phyloP scores from a whole-genome alignment of 2,113 vertebrate genomes.

The Protobothrops mucrosquamatus region DNA sequence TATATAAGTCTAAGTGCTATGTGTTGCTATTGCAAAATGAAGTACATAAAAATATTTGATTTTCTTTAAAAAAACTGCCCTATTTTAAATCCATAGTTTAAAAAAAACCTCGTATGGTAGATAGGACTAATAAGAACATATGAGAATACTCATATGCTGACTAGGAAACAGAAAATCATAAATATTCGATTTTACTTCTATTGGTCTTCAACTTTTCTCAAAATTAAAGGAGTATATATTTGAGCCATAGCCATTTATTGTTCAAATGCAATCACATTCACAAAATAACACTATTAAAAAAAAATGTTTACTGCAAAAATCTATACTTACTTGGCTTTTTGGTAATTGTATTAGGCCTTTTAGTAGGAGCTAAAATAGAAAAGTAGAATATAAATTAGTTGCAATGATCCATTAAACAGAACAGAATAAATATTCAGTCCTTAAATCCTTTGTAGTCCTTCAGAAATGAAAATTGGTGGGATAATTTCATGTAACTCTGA shows the following conservation, averaged over 20 bases:
- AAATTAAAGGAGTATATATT: not conserved
- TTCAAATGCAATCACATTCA: not conserved
- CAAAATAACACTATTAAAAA: not conserved
- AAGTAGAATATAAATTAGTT: not conserved
- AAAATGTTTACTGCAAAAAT: not conserved
- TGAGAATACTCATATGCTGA: too few relatives aligned
- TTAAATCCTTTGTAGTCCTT: not conserved
- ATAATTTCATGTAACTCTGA: not conserved
- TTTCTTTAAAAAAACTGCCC: too few relatives aligned
- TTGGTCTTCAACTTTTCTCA: too few relatives aligned
- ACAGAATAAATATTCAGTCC: not conserved
- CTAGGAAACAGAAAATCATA: too few relatives aligned
- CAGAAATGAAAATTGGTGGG: not conserved
- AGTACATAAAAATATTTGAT: too few relatives aligned
- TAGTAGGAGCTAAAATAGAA: accelerated
- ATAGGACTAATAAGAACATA: too few relatives aligned
- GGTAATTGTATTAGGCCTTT: not conserved
- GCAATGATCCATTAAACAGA: not conserved
- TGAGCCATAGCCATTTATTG: not conserved
- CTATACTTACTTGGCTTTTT: slow-evolving; percentile 31
- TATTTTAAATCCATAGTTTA: too few relatives aligned
- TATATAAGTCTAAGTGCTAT: too few relatives aligned
- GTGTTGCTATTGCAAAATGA: too few relatives aligned
- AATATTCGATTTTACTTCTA: too few relatives aligned
- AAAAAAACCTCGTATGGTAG: too few relatives aligned